Evolutionary conservation across 2,888 invertebrate species (phyloP).

Genomic region (Slavum lentiscoides): DNA sequence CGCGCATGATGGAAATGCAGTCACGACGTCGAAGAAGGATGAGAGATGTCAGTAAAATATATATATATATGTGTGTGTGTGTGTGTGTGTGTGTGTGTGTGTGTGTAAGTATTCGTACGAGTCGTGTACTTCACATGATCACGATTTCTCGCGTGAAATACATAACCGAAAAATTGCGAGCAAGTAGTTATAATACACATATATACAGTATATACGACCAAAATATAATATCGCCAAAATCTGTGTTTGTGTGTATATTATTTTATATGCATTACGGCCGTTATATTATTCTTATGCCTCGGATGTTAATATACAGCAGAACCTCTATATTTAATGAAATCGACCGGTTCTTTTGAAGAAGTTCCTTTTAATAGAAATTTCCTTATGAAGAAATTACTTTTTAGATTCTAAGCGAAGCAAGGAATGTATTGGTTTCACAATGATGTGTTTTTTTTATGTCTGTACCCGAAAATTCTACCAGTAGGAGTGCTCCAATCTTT

Average conservation of each 20-base stretch:
- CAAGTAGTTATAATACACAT: not conserved
- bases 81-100: not conserved
- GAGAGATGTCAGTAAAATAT: conserved; percentile 1
- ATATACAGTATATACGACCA: conserved; percentile 8
- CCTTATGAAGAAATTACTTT: no score
- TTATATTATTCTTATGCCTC: not conserved
- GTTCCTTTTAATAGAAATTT: no score
- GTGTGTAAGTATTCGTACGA: not conserved
- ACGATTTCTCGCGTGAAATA: conserved; percentile 15
- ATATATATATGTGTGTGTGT: not conserved
- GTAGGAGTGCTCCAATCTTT: no score
- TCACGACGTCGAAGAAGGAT: conserved; percentile 35
- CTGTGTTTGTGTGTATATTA: not conserved
- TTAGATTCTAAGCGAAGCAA: no score
- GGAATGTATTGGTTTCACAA: no score
- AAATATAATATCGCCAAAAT: conserved; percentile 14
- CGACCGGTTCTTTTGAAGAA: no score
- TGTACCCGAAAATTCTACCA: no score
- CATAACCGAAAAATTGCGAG: conserved; percentile 10
- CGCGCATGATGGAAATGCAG: conserved; percentile 9
- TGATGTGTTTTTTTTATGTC: no score
- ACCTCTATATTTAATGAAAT: no score
- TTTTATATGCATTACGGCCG: not conserved
- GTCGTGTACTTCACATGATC: conserved; percentile 19
- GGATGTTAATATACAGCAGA: no score